Base-by-base conservation (phyloP, 1,140 invertebrate species). In the Heterodera schachtii region DNA sequence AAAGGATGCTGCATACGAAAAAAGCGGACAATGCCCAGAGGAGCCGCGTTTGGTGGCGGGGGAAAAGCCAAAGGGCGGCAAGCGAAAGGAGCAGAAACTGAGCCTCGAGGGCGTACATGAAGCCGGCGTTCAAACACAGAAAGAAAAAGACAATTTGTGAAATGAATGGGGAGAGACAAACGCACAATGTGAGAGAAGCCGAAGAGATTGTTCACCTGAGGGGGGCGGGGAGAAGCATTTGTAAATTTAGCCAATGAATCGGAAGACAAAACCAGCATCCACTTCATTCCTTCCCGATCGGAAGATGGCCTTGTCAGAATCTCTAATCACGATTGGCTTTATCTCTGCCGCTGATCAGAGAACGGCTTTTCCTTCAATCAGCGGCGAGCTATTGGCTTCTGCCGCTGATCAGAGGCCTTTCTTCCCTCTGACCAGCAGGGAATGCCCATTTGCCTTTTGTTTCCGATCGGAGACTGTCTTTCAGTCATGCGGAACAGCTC, bases 21-120 rank as follows among this genome's bases (percentile, higher is more conserved):
- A 43, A n/a, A 49, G n/a, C 49, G 31, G 44, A 47, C 31, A 78
- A 31, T 69, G 69, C 67, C 52, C 57, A 80, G 8, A 81, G 13
- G 31, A 44, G 66, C 8, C 4, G 47, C 5, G 31, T 52, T 60
- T 75, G 41, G 64, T 80, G 52, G n/a, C 76, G 64, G n/a, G 41
- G 52, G 43, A 71, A 71, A 11, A 81, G 69, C 57, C 79, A 81
- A 13, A 81, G 71, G 5, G 71, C 52, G 44, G 13, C 8, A 13
- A 83, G n/a, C n/a, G 21, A 71, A 52, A 86, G 31, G 13, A 86
- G 7, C 77, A 87, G 79, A 64, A 85, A 80, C 75, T 85, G 84
- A 19, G 84, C 85, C 81, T 85, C 85, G 11, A 87, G 71, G n/a
- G 82, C 82, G n/a, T 83, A 73, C 52, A 85, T 70, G 76, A 82